These are phyloP conservation scores for Coregonus ussuriensis DNA, from an alignment of 2,797 vertebrate genomes.

Conservation along the genomic window DNA sequence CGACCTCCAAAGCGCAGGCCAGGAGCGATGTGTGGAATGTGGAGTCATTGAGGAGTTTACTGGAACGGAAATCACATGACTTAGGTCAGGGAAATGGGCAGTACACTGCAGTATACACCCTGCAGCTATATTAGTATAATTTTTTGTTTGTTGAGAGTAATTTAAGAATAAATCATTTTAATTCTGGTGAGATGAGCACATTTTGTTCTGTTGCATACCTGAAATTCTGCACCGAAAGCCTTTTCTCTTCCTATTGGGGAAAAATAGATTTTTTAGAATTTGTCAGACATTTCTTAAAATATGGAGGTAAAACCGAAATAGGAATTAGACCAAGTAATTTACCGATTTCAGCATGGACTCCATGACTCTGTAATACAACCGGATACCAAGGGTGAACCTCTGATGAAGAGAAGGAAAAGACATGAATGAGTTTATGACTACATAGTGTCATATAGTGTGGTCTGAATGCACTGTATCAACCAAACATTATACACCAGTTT, in stretches of 20 bases:
- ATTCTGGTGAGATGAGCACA: neutral
- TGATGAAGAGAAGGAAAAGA: slow-evolving; percentile 57
- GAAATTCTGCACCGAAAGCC: slow-evolving; percentile 83
- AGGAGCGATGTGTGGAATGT: slow-evolving; percentile 93
- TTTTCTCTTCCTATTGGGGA: slow-evolving; percentile 68
- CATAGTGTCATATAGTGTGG: neutral
- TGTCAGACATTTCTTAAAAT: neutral
- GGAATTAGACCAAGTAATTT: slow-evolving; percentile 43
- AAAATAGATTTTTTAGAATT: neutral
- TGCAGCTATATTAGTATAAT: neutral
- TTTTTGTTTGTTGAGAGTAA: no score
- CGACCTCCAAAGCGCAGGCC: slow-evolving; percentile 93
- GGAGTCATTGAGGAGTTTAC: slow-evolving; percentile 92
- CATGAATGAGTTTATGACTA: neutral
- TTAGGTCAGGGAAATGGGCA: neutral
- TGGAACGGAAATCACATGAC: slow-evolving; percentile 59
- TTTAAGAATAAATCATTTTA: neutral
- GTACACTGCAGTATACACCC: neutral
- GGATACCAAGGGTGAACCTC: slow-evolving; percentile 90
- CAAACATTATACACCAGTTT: neutral
- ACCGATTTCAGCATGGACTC: slow-evolving; percentile 97
- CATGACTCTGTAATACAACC: slow-evolving; percentile 95
- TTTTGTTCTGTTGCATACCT: slow-evolving; percentile 76
- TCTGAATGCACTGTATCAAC: neutral
- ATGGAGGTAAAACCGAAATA: neutral